Conservation (phyloP, 2,888 invertebrate genomes). For the Nomada ferruginata region DNA sequence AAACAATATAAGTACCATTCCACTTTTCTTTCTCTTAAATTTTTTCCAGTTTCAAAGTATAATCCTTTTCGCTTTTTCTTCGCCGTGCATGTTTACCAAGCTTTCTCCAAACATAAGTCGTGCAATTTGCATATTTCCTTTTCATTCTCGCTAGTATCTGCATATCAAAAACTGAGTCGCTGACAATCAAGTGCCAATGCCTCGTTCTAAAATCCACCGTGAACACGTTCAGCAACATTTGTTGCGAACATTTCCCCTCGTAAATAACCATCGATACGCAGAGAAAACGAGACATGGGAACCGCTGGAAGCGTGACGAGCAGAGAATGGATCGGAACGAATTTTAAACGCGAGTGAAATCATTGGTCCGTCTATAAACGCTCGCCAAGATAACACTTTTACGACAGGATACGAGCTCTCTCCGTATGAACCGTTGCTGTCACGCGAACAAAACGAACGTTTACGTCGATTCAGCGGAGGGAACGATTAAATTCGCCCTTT, state of each 20-base stretch:
- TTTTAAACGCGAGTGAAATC: constrained; percentile 30
- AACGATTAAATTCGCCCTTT: constrained; percentile 67
- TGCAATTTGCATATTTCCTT: no score
- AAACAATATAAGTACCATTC: no score
- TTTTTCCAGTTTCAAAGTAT: no score
- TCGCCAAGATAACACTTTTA: constrained; percentile 28
- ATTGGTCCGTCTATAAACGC: constrained; percentile 12
- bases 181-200: no score
- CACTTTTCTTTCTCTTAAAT: no score
- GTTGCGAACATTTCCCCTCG: background rate
- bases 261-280: background rate
- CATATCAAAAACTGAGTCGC: no score
- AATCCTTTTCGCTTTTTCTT: no score
- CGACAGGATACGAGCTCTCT: constrained; percentile 27
- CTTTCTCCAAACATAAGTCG: no score
- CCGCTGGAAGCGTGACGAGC: background rate
- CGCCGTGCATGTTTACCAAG: no score
- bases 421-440: constrained; percentile 1
- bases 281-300: background rate
- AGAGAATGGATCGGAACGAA: constrained; percentile 22
- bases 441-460: constrained; percentile 57
- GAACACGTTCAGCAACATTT: no score
- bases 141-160: no score
- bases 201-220: no score
- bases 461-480: constrained; percentile 52